Base-by-base conservation (phyloP, 2,888 invertebrate species). In the Omphaloscelis lunosa region DNA sequence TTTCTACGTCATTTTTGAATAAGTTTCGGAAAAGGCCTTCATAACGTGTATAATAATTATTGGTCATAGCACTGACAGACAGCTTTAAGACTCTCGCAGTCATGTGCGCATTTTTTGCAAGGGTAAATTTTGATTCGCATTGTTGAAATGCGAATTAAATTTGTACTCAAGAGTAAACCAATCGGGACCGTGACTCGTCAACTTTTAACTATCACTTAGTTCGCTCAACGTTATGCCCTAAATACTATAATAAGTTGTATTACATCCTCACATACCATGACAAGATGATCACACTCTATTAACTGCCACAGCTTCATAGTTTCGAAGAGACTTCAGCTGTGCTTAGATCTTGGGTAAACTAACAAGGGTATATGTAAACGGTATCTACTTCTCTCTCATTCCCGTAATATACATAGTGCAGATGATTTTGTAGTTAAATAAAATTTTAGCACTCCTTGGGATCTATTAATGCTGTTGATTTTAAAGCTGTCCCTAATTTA, bases 251-350 rank as follows among this genome's bases (percentile, higher is more conserved):
- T 74, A 79, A 73, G 83, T 89, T 85, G 86, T 80, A 89, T 85
- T 85, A 84, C 81, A 85, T 81, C 80, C 83, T 82, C 86, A 84
- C 84, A 82, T 86, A 88, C 86, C 84, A 84, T 88, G 85, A 88
- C 87, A 88, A 84, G 86, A 79, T 86, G 84, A 90, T 87, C 87
- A 89, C 90, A 91, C 87, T 93, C 93, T 93, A 91, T 87, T 93
- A 89, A 91, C 87, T 89, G 75, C 80, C 56, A 27, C 29, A 75
- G 72, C 58, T 76, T 65, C 29, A 48, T 59, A 69, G 77, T 59
- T 77, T 61, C 72, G 68, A 86, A 79, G 84, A 89, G 86, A 86
- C 29, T 71, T 67, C 27, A 58, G 27, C 51, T 72, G 11, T 56
- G 27, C 53, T 39, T 17, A 41, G 23, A 27, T 56, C 56, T 58